Evolutionary conservation across 1,140 invertebrate genomes (phyloP).

Genomic region (Zaprionus nigranus): DNA sequence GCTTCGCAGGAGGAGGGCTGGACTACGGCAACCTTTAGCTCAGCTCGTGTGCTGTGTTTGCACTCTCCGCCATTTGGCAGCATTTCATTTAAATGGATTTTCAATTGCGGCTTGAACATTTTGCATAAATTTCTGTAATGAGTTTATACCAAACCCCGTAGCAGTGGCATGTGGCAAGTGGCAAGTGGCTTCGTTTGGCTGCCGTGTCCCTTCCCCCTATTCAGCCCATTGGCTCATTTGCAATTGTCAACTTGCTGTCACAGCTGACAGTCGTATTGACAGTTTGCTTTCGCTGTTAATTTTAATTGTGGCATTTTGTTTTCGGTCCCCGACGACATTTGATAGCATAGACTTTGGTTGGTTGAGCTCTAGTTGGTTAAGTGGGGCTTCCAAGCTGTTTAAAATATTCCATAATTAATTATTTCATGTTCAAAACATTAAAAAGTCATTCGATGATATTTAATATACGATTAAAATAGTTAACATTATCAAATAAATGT

Average conservation of each 20-base stretch:
- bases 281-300: conserved; percentile 73
- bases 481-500: neutral
- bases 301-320: conserved; percentile 72
- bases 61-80: conserved; percentile 48
- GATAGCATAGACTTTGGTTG: conserved; percentile 18
- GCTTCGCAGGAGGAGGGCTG: neutral
- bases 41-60: conserved; percentile 29
- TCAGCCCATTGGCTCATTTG: conserved; percentile 52
- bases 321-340: conserved; percentile 32
- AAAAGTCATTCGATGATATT: neutral
- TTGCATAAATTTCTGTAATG: conserved; percentile 84
- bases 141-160: conserved; percentile 66
- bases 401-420: neutral
- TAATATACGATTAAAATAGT: neutral
- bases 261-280: conserved; percentile 71
- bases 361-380: too few relatives aligned
- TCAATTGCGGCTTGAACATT: conserved; percentile 83
- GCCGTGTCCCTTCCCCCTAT: neutral
- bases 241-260: conserved; percentile 73
- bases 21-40: conserved; percentile 20
- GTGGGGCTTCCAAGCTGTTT: neutral
- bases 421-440: neutral
- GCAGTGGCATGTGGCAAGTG: conserved; percentile 65
- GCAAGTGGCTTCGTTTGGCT: conserved; percentile 69
- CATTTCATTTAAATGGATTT: conserved; percentile 84